These are phyloP conservation scores for Allolobophora icterica DNA, from an alignment of 2,888 invertebrate species.

Conservation along the genomic window DNA sequence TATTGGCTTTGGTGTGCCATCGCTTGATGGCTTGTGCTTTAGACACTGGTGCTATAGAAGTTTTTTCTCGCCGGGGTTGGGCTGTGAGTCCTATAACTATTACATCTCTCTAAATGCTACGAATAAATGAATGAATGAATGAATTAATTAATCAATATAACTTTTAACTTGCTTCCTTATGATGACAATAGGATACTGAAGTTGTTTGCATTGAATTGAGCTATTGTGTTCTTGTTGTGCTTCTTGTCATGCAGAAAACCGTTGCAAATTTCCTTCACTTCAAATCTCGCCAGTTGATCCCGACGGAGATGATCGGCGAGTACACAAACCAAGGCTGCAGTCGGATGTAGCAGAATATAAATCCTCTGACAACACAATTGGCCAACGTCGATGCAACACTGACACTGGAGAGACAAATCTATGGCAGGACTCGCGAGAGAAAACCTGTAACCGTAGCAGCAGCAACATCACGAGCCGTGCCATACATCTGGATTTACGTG, in stretches of 20 bases:
- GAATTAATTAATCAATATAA: too few relatives aligned
- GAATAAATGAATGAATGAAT: too few relatives aligned
- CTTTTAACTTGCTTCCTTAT: background rate
- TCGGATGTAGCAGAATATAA: background rate
- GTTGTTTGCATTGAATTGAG: background rate
- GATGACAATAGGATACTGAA: background rate
- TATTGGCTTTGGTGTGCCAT: too few relatives aligned
- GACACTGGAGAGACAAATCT: background rate
- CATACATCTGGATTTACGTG: background rate
- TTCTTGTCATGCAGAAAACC: background rate
- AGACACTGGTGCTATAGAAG: too few relatives aligned
- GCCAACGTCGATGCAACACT: background rate
- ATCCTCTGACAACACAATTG: background rate
- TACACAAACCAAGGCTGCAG: background rate
- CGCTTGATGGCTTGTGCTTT: too few relatives aligned
- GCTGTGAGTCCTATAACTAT: too few relatives aligned
- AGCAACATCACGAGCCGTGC: background rate
- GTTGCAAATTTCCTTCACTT: slow-evolving; percentile 18
- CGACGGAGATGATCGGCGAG: background rate
- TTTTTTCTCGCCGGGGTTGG: too few relatives aligned
- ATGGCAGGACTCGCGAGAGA: background rate
- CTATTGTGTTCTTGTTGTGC: background rate
- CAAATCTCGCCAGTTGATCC: slow-evolving; percentile 1
- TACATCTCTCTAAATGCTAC: too few relatives aligned
- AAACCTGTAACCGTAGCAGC: background rate